Base-by-base conservation (phyloP, 2,888 invertebrate genomes). In the Meiosimyza decipiens region DNA sequence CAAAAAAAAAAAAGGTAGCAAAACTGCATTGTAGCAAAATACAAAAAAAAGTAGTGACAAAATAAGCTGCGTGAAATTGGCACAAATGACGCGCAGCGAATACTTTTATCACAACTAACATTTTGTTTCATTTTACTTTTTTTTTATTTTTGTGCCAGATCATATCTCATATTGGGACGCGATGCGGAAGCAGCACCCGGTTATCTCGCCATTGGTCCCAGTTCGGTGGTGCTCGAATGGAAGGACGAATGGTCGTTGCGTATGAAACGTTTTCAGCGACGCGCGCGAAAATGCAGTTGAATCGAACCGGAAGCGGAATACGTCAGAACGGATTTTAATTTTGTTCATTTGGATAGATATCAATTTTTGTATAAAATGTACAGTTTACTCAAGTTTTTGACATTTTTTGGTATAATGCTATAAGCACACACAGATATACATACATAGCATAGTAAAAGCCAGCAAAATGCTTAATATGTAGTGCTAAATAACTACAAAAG, bases 221-320 rank as follows among this genome's bases (percentile, higher is more conserved):
- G 85, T 73, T 86, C 85, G 6, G 86, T 85, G 59, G 85, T 86
- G 12, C 79, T 85, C 74, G 85, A 85, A 59, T 85, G 85, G 85
- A 86, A 85, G 78, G 85, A 86, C 69, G 85, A 85, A 73, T 85
- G 85, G 85, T 84, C 85, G 76, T 71, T 85, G 77, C 86, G 85
- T 80, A 85, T 85, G 85, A 85, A 85, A 76, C 83, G 85, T 73
- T 86, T 85, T 82, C 85, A 85, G 80, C 85, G 85, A 76, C 82
- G 86, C 64, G 85, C 85, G 57, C 85, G 85, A 76, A 85, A 85
- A 85, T 85, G 85, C 81, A 85, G 85, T 84, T 85, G 86, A 85
- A 85, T 85, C 85, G 85, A 85, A 80, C 85, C 85, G 85, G 83
- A 86, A 85, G 84, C 85, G 83, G 85, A 85, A 80, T 86, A 84